Percentiles rank a stretch among this genome's conserved stretches.
Conservation (phyloP, 1,140 invertebrate genomes). For the Drosophila fuyamai region DNA sequence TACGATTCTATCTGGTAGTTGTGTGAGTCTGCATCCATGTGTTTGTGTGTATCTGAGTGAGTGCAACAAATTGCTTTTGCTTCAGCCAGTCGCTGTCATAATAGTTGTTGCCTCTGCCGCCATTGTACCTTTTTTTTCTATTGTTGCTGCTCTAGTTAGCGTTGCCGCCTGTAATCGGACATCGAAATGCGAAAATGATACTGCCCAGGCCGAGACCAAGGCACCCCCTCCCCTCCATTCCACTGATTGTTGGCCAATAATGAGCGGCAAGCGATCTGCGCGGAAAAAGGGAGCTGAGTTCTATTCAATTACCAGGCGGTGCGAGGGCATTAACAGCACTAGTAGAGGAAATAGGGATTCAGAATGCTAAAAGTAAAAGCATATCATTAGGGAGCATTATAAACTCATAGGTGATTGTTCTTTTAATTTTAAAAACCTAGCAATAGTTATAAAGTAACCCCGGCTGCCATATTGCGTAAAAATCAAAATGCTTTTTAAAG, state of each 20-base stretch:
- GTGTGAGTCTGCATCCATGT: neutral
- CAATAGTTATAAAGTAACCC: no score
- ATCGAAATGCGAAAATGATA: constrained; percentile 82
- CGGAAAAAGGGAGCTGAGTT: constrained; percentile 1
- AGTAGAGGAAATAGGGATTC: neutral
- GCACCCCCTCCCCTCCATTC: constrained; percentile 1
- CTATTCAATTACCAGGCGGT: constrained; percentile 29
- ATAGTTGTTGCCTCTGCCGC: constrained; percentile 64
- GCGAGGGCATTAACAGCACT: neutral
- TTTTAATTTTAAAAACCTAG: no score
- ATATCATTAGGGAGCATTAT: neutral
- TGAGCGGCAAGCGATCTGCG: constrained; percentile 20
- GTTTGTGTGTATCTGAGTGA: constrained; percentile 44
- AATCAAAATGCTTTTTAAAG: no score
- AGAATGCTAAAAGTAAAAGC: neutral
- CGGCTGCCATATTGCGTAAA: no score
- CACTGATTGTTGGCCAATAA: constrained; percentile 70
- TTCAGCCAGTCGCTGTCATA: constrained; percentile 74
- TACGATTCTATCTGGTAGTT: constrained; percentile 49
- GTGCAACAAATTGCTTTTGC: constrained; percentile 78
- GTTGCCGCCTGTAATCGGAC: constrained; percentile 66
- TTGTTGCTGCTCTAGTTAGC: constrained; percentile 78
- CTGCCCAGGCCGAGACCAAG: constrained; percentile 25
- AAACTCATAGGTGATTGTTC: no score
- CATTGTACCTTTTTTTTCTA: constrained; percentile 70